Percentiles rank a stretch among this genome's conserved stretches.
phyloP scores from a whole-genome alignment of 1,140 invertebrate genomes.

The Halictus rubicundus region DNA sequence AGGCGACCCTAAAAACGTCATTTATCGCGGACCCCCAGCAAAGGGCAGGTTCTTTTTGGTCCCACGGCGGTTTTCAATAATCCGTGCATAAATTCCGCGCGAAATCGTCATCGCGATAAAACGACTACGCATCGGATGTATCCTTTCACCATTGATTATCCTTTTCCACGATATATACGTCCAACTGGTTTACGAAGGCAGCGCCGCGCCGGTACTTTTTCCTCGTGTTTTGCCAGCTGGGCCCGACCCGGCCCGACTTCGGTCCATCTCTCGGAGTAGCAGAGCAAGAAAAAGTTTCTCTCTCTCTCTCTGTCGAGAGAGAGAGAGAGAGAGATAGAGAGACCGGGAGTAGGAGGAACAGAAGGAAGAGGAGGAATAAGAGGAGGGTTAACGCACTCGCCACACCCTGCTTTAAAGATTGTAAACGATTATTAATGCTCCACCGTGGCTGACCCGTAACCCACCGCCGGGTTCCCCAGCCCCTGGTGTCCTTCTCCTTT shows the following conservation, averaged over 20 bases:
- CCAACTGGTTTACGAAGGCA: slow-evolving; percentile 52
- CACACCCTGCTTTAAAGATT: slow-evolving; percentile 73
- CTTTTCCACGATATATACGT: slow-evolving; percentile 41
- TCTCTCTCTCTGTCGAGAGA: too few species aligned
- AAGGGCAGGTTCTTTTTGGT: too few species aligned
- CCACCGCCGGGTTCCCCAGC: slow-evolving; percentile 6
- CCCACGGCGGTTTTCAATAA: slow-evolving; percentile 2
- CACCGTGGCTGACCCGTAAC: slow-evolving; percentile 71
- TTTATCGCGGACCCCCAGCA: too few species aligned
- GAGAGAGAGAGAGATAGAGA: slow-evolving; percentile 11
- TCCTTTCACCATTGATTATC: slow-evolving; percentile 38
- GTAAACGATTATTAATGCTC: slow-evolving; percentile 78
- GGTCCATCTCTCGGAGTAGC: too few species aligned
- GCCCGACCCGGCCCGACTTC: too few species aligned
- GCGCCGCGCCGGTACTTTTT: slow-evolving; percentile 14
- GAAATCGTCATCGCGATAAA: slow-evolving; percentile 27
- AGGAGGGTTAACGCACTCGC: slow-evolving; percentile 64
- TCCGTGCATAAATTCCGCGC: slow-evolving; percentile 1
- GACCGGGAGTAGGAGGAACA: slow-evolving; percentile 30
- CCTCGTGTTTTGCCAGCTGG: slow-evolving; percentile 31
- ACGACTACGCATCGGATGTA: slow-evolving; percentile 1
- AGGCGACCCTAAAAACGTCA: too few species aligned
- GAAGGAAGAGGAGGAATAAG: slow-evolving; percentile 45
- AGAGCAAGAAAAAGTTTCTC: too few species aligned
- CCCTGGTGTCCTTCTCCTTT: background rate